phyloP scores from a whole-genome alignment of 2,797 vertebrate species.

The Enteromius treurensis region DNA sequence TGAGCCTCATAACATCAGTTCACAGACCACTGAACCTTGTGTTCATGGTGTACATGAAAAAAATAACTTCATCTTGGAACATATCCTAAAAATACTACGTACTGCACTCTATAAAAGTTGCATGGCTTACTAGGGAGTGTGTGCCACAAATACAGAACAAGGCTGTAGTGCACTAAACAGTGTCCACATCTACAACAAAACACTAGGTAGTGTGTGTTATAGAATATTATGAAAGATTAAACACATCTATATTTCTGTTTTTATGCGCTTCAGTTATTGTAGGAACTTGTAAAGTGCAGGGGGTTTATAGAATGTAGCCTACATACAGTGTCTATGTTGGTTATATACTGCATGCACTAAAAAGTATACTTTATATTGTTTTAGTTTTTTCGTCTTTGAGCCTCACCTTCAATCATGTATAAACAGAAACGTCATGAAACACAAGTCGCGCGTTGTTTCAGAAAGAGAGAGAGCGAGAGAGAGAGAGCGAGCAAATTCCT shows the following conservation, averaged over 20 bases:
- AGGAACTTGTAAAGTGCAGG: not conserved
- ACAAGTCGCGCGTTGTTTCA: not conserved
- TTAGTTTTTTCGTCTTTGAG: not conserved
- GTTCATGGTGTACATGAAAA: not conserved
- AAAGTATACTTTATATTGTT: not conserved
- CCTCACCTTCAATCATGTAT: not conserved
- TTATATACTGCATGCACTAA: not conserved
- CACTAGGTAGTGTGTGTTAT: not conserved
- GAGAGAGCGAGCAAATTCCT: not conserved
- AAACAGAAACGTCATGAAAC: not conserved
- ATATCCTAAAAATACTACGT: not conserved
- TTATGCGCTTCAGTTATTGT: not conserved
- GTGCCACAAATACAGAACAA: not conserved
- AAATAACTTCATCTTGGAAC: not conserved
- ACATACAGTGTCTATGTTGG: not conserved
- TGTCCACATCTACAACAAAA: not conserved
- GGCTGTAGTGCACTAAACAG: not conserved
- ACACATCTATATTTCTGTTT: not conserved
- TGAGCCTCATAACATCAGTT: not conserved
- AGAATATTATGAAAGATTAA: not conserved
- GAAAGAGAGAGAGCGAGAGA: conserved; percentile 12
- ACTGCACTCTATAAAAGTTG: not conserved
- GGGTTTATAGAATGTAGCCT: not conserved
- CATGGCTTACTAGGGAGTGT: not conserved
- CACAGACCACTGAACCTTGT: not conserved